These are phyloP conservation scores for Cosmorhoe ocellata DNA, from an alignment of 2,888 invertebrate species.

Conservation along the genomic window DNA sequence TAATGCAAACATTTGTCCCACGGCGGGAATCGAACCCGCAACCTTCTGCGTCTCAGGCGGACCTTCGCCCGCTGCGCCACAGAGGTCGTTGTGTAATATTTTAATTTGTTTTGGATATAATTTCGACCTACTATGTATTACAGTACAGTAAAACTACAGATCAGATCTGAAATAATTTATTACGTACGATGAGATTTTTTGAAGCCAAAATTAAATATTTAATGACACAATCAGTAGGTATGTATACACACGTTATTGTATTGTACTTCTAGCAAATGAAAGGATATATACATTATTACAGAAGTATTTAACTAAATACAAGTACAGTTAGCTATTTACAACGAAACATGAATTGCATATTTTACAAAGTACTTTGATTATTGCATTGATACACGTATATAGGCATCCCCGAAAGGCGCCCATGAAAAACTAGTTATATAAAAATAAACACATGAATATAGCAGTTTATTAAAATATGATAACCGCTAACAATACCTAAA, in stretches of 20 bases:
- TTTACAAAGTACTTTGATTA: slow-evolving; percentile 61
- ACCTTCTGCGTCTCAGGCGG: too few relatives aligned
- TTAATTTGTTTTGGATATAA: too few relatives aligned
- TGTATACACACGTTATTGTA: slow-evolving; percentile 45
- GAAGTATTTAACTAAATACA: slow-evolving; percentile 33
- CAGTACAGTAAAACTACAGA: slow-evolving; percentile 48
- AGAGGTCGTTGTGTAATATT: too few relatives aligned
- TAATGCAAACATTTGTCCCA: too few relatives aligned
- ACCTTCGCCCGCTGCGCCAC: too few relatives aligned
- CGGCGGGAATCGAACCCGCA: too few relatives aligned
- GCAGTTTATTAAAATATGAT: slow-evolving; percentile 28
- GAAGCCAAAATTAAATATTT: slow-evolving; percentile 59
- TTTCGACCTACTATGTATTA: too few relatives aligned
- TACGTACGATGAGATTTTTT: slow-evolving; percentile 50
- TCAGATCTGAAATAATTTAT: slow-evolving; percentile 72
- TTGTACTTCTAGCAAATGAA: slow-evolving; percentile 48
- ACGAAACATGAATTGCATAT: slow-evolving; percentile 52
- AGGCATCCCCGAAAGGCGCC: slow-evolving; percentile 32
- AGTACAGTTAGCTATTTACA: slow-evolving; percentile 60
- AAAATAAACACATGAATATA: slow-evolving; percentile 32
- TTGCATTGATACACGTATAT: slow-evolving; percentile 62
- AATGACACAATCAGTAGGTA: slow-evolving; percentile 33
- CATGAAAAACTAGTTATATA: slow-evolving; percentile 40
- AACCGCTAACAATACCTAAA: slow-evolving; percentile 21
- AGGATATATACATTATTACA: slow-evolving; percentile 30